A percentile compares a stretch with the other conserved stretches of the same genome.
These are phyloP conservation scores for Cephus nigrinus DNA, from an alignment of 2,888 invertebrate species.

Conservation along the genomic window DNA sequence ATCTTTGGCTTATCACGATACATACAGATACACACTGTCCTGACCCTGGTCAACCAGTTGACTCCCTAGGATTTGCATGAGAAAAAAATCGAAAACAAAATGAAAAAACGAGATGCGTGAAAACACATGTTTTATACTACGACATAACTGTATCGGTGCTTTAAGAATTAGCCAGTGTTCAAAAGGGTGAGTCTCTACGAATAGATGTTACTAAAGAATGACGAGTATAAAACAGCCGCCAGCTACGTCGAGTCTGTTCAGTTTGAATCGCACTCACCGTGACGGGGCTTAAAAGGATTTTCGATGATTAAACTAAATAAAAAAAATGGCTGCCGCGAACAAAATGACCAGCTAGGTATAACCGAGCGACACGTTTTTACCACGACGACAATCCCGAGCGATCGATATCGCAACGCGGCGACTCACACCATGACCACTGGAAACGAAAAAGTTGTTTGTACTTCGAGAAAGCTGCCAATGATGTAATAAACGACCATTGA, in stretches of 20 bases:
- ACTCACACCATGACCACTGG: neutral
- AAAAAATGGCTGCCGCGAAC: neutral
- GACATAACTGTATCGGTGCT: neutral
- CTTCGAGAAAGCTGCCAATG: neutral
- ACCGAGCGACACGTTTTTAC: neutral
- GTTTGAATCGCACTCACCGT: neutral
- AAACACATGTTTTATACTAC: neutral
- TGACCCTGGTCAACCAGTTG: neutral
- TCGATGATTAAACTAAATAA: neutral
- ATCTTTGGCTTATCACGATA: neutral
- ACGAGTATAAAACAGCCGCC: neutral
- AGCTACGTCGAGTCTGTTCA: neutral
- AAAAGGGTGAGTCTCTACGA: neutral
- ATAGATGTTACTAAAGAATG: neutral
- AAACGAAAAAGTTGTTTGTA: neutral
- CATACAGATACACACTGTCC: neutral
- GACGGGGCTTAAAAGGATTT: neutral
- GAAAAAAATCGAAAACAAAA: too few species aligned
- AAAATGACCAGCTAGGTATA: neutral
- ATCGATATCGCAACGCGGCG: neutral
- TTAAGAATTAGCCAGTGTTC: neutral
- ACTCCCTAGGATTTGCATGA: neutral
- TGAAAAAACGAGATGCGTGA: neutral
- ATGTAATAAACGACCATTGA: neutral
- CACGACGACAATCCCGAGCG: neutral